Base-by-base conservation (phyloP, 2,888 invertebrate genomes). In the Xestia xanthographa region DNA sequence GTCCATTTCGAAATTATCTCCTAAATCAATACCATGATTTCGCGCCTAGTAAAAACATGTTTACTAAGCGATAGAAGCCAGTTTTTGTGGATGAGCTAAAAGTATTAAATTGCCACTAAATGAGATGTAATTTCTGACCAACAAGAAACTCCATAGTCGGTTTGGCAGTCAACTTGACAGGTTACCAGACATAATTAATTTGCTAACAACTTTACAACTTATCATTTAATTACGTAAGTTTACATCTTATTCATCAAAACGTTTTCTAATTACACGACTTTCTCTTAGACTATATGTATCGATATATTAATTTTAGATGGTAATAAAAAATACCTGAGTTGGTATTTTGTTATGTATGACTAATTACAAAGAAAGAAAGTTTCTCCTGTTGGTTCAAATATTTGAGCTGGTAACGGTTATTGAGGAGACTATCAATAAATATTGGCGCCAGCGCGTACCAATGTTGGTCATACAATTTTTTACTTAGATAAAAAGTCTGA, bases 261-360 rank as follows among this genome's bases (percentile, higher is more conserved):
- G 79, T 86, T 87, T 87, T 87, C 80, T 87, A 87, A 87, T 84
- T 81, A 85, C 86, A 38, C 34, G 5, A 87, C 88, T 87, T 87
- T 87, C 87, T 86, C 87, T 77, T 77, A 70, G 60, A 38, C 63
- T 70, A 48, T 66, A 62, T 62, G 72, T 72, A 45, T 78, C 43
- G 60, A 70, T 75, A 63, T 77, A 63, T 60, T 34, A 74, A 82
- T 77, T 66, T 72, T 68, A 14, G 60, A 66, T 75, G 14, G 72
- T 67, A 69, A 84, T 87, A 84, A 82, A 80, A 85, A 84, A 80
- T 74, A 73, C 60, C 26, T 75, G 62, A 84, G n/a, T 66, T 68
- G 56, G 50, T 66, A 75, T 86, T 85, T 74, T 77, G 69, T 79
- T 73, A 79, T 83, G 77, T 73, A 79, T 83, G 77, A 86, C 79